phyloP scores from a whole-genome alignment of 1,140 invertebrate species.

The Drosophila carrolli region DNA sequence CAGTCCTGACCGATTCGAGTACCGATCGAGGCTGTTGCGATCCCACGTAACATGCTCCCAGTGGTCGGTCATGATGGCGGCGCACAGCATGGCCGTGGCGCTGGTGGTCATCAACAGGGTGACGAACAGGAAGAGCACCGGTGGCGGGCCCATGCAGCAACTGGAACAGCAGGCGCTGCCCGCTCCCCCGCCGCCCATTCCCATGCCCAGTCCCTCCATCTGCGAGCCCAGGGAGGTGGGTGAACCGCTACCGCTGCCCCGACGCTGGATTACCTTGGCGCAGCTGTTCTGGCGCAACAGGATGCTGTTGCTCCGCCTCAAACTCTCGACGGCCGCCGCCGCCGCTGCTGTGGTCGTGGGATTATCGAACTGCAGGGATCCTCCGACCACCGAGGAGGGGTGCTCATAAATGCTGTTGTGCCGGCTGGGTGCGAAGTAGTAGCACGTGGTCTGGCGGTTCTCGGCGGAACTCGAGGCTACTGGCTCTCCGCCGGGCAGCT shows the following conservation, averaged over 20 bases:
- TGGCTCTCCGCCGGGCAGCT: slow-evolving; percentile 49
- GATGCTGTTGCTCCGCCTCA: slow-evolving; percentile 79
- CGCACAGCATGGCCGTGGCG: slow-evolving; percentile 91
- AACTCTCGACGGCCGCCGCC: slow-evolving; percentile 75
- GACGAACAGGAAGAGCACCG: slow-evolving; percentile 80
- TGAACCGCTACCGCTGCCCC: slow-evolving; percentile 66
- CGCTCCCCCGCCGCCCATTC: slow-evolving; percentile 51
- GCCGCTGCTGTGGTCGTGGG: slow-evolving; percentile 75
- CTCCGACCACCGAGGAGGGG: slow-evolving; percentile 78
- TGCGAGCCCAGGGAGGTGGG: slow-evolving; percentile 75
- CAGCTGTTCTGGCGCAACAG: slow-evolving; percentile 79
- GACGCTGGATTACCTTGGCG: slow-evolving; percentile 74
- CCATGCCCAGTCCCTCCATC: slow-evolving; percentile 77
- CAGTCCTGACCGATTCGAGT: slow-evolving; percentile 85
- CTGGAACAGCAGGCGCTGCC: slow-evolving; percentile 72
- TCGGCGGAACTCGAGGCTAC: slow-evolving; percentile 42
- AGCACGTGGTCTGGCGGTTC: slow-evolving; percentile 73
- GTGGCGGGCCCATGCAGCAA: slow-evolving; percentile 80
- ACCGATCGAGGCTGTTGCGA: slow-evolving; percentile 85
- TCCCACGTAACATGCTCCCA: slow-evolving; percentile 94
- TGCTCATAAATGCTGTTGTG: slow-evolving; percentile 84
- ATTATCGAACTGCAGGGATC: slow-evolving; percentile 77
- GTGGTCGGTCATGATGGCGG: slow-evolving; percentile 93
- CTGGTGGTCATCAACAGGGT: slow-evolving; percentile 86
- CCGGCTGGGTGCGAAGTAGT: slow-evolving; percentile 78